These are phyloP conservation scores for Paralvinella palmiformis DNA, from an alignment of 1,140 invertebrate genomes.

Conservation along the genomic window DNA sequence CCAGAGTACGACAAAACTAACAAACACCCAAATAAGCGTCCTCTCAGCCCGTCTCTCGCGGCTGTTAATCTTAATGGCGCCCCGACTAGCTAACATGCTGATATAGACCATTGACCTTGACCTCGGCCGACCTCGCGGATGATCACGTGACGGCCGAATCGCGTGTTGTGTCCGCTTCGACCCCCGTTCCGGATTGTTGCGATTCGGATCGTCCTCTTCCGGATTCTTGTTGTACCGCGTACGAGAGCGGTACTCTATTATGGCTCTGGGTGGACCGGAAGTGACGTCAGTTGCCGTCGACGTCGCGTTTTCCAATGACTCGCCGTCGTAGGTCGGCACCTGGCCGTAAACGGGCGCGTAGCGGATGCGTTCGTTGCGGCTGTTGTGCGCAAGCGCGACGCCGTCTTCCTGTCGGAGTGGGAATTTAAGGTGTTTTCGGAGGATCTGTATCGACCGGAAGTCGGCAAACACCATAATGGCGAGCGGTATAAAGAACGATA, in stretches of 20 bases:
- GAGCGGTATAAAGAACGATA: conserved; percentile 92
- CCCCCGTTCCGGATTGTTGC: too few species aligned
- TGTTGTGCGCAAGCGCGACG: too few species aligned
- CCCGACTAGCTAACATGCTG: conserved; percentile 4
- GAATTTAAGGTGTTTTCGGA: conserved; percentile 17
- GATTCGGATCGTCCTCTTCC: too few species aligned
- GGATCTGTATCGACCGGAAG: conserved; percentile 38
- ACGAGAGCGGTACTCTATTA: too few species aligned
- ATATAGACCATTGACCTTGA: conserved; percentile 9
- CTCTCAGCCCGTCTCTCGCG: conserved; percentile 57
- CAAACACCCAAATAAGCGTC: conserved; percentile 51
- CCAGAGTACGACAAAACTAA: conserved; percentile 50
- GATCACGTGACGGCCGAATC: not conserved
- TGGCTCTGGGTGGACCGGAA: too few species aligned
- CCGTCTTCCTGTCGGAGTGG: too few species aligned
- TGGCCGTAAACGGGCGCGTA: too few species aligned
- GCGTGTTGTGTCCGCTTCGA: not conserved
- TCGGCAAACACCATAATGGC: conserved; percentile 94
- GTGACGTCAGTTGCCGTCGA: too few species aligned
- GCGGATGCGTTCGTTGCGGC: too few species aligned
- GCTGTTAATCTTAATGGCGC: conserved; percentile 10
- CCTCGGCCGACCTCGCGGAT: not conserved
- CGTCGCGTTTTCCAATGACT: too few species aligned
- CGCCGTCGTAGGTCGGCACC: too few species aligned
- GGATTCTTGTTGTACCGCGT: too few species aligned